Conservation (phyloP, 2,113 vertebrate genomes). For the Callithrix jacchus region DNA sequence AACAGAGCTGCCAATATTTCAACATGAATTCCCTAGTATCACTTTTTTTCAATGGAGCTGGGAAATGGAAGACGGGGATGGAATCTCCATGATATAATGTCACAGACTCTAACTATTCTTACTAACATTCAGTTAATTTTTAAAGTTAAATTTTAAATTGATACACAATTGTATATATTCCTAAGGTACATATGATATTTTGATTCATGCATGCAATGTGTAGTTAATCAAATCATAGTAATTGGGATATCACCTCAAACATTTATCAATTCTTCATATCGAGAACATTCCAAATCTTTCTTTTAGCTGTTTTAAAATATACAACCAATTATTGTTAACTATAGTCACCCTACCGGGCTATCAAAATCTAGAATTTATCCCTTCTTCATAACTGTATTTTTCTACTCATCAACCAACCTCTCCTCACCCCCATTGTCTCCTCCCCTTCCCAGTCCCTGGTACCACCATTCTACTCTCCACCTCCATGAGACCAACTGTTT, state of each 20-base stretch:
- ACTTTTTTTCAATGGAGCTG: background rate
- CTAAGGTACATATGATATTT: background rate
- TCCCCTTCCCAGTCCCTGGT: background rate
- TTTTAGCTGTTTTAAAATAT: background rate
- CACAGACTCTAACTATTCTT: background rate
- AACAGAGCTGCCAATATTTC: background rate
- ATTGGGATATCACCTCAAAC: background rate
- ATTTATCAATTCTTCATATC: background rate
- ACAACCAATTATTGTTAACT: background rate
- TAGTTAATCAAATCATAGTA: background rate
- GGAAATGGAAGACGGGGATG: accelerated
- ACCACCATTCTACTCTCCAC: background rate
- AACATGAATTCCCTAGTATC: background rate
- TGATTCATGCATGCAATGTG: background rate
- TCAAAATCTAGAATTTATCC: background rate
- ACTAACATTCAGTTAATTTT: background rate
- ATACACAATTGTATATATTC: background rate
- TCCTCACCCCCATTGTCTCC: background rate
- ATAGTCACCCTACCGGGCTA: background rate
- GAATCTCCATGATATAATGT: background rate
- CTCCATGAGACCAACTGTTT: background rate
- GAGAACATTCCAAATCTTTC: background rate
- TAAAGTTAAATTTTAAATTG: background rate
- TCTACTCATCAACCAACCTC: background rate
- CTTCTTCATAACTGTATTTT: background rate